Base-by-base conservation (phyloP, 2,113 vertebrate species). In the Dolichotis patagonum region DNA sequence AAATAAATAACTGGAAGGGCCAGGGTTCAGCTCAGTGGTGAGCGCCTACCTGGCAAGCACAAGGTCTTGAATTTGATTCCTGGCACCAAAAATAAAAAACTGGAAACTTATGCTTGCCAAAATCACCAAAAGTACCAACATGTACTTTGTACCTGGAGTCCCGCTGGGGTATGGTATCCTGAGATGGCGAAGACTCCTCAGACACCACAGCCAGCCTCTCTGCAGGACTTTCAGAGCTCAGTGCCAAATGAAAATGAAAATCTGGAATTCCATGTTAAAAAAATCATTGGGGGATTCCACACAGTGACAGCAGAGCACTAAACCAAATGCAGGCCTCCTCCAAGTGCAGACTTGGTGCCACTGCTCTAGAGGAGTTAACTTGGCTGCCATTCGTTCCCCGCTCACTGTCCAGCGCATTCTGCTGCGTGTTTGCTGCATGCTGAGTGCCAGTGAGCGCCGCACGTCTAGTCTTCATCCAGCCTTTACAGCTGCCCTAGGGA, bases 381-480 rank as follows among this genome's bases (percentile, higher is more conserved):
- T 52, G 16, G 41, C 49, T 28, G 71, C 14, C 8, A 5, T 46
- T 38, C 19, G 9, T 12, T 28, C 35, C 46, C 78, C 2, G 0
- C 38, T 62, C 7, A 2, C 75, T 46, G 2, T 2, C 69, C 30
- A 4, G 0, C n/a, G 26, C 2, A 7, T 13, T 14, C 63, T 17
- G 0, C 84, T n/a, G n/a, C n/a, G 32, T 62, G 5, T 20, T 19
- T 3, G 0, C 56, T 4, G 8, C 1, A 1, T 0, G 22, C 63
- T n/a, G 28, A 56, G 43, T 12, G 1, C 6, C 4, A 3, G 28
- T 35, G 35, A 58, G 28, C 41, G 7, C 5, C 28, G 1, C 10
- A 49, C 11, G 3, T 14, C 28, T 13, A 9, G n/a, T n/a, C n/a
- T n/a, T n/a, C n/a, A n/a, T n/a, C n/a, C n/a, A n/a, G n/a, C n/a